phyloP scores from a whole-genome alignment of 2,113 vertebrate genomes.

The Arizona elegans region DNA sequence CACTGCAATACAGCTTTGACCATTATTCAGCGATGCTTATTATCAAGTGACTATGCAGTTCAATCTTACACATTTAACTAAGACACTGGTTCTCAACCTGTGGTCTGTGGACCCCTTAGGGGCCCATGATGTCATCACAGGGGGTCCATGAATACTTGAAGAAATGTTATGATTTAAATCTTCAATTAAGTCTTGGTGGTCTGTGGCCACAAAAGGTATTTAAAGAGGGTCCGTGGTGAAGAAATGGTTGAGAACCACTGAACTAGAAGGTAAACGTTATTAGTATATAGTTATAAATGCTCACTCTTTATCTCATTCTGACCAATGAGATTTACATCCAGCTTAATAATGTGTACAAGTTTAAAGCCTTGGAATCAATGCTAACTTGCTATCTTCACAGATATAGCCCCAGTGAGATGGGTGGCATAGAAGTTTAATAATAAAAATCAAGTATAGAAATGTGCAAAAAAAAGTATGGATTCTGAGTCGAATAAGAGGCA shows the following conservation, averaged over 20 bases:
- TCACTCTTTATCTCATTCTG: not conserved
- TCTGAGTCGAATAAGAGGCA: not conserved
- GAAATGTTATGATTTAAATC: not conserved
- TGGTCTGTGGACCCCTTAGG: not conserved
- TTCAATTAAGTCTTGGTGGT: no score
- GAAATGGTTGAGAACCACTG: not conserved
- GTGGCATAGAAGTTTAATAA: not conserved
- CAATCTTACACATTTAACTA: not conserved
- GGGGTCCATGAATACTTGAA: not conserved
- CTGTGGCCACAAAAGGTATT: not conserved
- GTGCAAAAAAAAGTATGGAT: not conserved
- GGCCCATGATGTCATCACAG: not conserved
- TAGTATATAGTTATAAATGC: not conserved
- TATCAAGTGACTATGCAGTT: not conserved
- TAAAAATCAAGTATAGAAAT: not conserved
- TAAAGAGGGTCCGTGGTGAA: not conserved
- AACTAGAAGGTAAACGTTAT: not conserved
- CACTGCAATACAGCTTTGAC: not conserved
- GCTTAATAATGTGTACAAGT: not conserved
- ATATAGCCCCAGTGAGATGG: not conserved
- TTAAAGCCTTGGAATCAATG: not conserved
- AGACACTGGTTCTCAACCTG: not conserved
- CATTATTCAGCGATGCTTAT: not conserved
- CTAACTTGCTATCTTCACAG: not conserved
- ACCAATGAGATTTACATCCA: not conserved